Evolutionary conservation across 2,113 vertebrate genomes (phyloP).

Genomic region (Eubucco bourcierii): DNA sequence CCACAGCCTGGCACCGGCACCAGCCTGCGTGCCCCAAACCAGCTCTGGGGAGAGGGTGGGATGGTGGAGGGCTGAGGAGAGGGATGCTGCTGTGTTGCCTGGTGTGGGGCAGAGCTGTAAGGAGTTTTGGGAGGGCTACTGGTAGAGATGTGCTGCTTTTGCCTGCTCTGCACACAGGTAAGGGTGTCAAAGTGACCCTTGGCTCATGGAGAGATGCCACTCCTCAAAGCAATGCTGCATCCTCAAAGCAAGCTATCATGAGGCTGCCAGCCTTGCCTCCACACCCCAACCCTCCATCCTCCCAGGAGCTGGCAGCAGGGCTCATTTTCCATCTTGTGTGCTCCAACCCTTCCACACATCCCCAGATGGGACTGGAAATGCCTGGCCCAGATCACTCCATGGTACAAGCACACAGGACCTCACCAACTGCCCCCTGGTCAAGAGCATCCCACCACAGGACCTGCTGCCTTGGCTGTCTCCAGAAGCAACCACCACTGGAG

Average conservation of each 20-base stretch:
- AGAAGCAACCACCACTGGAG: background rate
- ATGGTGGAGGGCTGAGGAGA: background rate
- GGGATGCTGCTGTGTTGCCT: background rate
- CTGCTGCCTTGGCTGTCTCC: background rate
- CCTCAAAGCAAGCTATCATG: background rate
- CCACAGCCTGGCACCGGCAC: background rate
- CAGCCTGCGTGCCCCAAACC: background rate
- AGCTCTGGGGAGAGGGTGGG: background rate
- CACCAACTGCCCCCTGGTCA: background rate
- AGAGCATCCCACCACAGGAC: fast-evolving
- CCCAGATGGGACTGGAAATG: background rate
- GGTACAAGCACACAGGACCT: background rate
- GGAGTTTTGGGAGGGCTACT: background rate
- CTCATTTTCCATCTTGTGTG: background rate
- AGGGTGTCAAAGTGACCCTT: background rate
- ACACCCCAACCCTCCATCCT: background rate
- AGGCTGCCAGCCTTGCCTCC: background rate
- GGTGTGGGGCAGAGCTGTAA: background rate
- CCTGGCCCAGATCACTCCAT: background rate
- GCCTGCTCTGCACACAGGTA: background rate
- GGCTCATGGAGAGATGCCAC: background rate
- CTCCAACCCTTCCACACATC: background rate
- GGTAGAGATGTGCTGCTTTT: background rate
- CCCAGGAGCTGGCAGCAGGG: background rate
- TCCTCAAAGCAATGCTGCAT: fast-evolving